Percentiles rank a stretch among this genome's conserved stretches.
phyloP scores from a whole-genome alignment of 1,140 invertebrate species.

The Homarus americanus region DNA sequence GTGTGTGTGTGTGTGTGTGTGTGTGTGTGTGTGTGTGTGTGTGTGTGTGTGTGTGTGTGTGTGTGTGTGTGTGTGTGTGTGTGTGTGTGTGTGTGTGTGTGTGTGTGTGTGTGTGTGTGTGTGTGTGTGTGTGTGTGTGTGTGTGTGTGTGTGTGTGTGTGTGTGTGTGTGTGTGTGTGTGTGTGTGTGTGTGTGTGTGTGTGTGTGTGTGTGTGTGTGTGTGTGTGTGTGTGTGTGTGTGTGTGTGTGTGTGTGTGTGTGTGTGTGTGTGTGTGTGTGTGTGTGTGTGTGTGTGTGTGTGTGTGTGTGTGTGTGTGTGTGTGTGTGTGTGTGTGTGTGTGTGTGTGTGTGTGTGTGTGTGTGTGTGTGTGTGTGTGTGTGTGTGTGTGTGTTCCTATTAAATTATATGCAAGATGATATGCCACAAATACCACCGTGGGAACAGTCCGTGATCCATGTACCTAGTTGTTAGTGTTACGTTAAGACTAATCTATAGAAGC shows the following conservation, averaged over 20 bases:
- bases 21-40: background rate
- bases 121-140: background rate
- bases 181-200: background rate
- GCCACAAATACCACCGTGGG: too few relatives aligned
- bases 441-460: too few relatives aligned
- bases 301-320: too few relatives aligned
- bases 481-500: too few relatives aligned
- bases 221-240: background rate
- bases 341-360: background rate
- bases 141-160: background rate
- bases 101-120: background rate
- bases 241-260: too few relatives aligned
- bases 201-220: background rate
- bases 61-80: background rate
- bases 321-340: too few relatives aligned
- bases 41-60: background rate
- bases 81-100: background rate
- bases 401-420: too few relatives aligned
- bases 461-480: too few relatives aligned
- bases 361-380: conserved; percentile 8
- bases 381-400: background rate
- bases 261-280: too few relatives aligned
- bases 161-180: background rate
- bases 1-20: background rate
- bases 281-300: too few relatives aligned